phyloP scores from a whole-genome alignment of 1,140 invertebrate species.

The Drosophila pallidifrons region DNA sequence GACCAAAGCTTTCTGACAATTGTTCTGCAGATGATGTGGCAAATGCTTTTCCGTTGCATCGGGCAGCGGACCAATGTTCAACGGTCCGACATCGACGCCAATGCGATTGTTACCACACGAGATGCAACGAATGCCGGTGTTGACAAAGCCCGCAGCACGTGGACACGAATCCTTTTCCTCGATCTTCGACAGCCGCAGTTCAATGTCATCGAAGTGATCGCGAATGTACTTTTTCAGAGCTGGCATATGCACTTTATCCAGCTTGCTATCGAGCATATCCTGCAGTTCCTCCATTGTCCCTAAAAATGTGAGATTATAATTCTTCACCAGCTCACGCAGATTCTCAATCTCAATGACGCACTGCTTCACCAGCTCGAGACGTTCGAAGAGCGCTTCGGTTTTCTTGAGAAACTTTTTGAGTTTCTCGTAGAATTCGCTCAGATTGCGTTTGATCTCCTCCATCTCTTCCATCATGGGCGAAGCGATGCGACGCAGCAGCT shows the following conservation, averaged over 20 bases:
- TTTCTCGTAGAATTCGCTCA: constrained; percentile 54
- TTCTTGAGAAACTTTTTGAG: constrained; percentile 50
- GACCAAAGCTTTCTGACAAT: constrained; percentile 48
- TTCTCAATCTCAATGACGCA: constrained; percentile 74
- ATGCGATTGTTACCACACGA: constrained; percentile 61
- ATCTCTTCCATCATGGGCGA: constrained; percentile 62
- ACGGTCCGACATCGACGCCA: constrained; percentile 61
- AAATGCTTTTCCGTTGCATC: constrained; percentile 30
- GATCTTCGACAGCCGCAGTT: constrained; percentile 45
- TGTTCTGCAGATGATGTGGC: background rate
- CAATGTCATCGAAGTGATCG: constrained; percentile 71
- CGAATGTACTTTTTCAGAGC: constrained; percentile 78
- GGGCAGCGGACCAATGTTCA: constrained; percentile 45
- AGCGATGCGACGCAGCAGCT: constrained; percentile 69
- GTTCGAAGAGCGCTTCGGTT: constrained; percentile 57
- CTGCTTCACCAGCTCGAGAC: constrained; percentile 63
- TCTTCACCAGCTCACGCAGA: constrained; percentile 52
- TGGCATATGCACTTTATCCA: constrained; percentile 80
- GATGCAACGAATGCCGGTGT: constrained; percentile 50
- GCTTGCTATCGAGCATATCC: constrained; percentile 81
- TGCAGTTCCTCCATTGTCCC: constrained; percentile 82
- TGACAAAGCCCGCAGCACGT: constrained; percentile 67
- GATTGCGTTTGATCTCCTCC: constrained; percentile 41
- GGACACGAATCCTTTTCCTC: constrained; percentile 66
- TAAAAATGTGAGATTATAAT: constrained; percentile 68